Evolutionary conservation across 2,797 vertebrate species (phyloP), one percentile per base, ranked within the genome.

Genomic region (Argyrosomus regius): DNA sequence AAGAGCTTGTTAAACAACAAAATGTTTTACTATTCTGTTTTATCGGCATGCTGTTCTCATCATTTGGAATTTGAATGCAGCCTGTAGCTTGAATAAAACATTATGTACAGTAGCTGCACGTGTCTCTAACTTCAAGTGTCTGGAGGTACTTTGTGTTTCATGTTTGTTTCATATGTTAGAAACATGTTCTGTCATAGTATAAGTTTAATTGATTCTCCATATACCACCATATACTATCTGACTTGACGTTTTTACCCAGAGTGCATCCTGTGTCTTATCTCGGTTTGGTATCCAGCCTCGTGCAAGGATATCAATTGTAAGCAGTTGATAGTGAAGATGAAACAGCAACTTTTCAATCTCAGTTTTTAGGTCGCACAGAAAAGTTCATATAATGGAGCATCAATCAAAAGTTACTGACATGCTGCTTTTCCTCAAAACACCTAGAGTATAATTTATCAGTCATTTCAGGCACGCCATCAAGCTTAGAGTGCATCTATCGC

Each of bases 1-100:
- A 71, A 84, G 66, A 80, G 65, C 82, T 86, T 68, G 66, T 74
- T 78, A 82, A 82, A 88, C 75, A 88, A 80, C 75, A 54, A 82
- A 80, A 82, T 75, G 28, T 74, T 90, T 20, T 53, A 6, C 31
- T 58, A 10, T 83, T 87, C 83, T 78, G 79, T 87, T 90, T 89
- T 74, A 87, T 88, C 61, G 74, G 79, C 24, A 59, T 20, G 49
- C 54, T 76, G 24, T 72, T 86, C 35, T 82, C 66, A 65, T 80
- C 59, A 56, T 78, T 59, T 72, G 41, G 64, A 80, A 41, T 72
- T 17, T 5, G n/a, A 72, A 67, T 72, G 26, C 18, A 28, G 50
- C 53, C 8, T 53, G 60, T 45, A 31, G 45, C 31, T 54, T 83
- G 28, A 88, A 86, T 83, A 77, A 86, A 86, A 82, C 68, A 84